Base-by-base conservation (phyloP, 2,797 vertebrate genomes). In the Myotis daubentonii region DNA sequence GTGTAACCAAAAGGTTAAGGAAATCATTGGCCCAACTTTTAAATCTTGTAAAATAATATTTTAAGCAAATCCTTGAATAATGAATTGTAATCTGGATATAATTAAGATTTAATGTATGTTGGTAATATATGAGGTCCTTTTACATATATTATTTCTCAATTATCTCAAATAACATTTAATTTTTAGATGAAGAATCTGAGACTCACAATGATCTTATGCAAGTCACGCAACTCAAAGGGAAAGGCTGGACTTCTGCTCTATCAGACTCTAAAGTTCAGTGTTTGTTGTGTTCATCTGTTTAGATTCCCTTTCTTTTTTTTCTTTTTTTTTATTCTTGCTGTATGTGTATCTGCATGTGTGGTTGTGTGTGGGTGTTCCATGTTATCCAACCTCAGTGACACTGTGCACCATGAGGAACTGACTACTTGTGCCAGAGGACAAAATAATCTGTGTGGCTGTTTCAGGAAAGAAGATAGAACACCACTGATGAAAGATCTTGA, bases 1-100 rank as follows among this genome's bases (percentile, higher is more conserved):
- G 11, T 89, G 23, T 70, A 25, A 22, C 19, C 57, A 91, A 88
- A 84, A 20, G 2, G 5, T 30, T 88, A 81, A 85, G 25, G 7
- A 13, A 70, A 53, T 28, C 8, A 51, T 51, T 38, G 75, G 38
- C 17, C 8, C 11, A 49, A 62, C 8, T 78, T 87, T 79, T 17
- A 92, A 60, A 68, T 89, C 28, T 66, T 87, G 22, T 30, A 41
- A 93, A 47, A 55, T 25, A 25, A 65, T 74, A 82, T 82, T 65
- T 96, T 91, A 87, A 91, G n/a, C 17, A 80, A 78, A 44, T 13
- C 20, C 17, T 38, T 53, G 17, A 93, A 85, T 81, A 82, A 75
- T 62, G 6, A 93, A 7, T 65, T 85, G 22, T 36, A 87, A 20
- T 1, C 1, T 30, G 36, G 2, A 17, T 55, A 38, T 68, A 91